Percentiles rank a stretch among this genome's conserved stretches.
These are phyloP conservation scores for Paralichthys olivaceus DNA, from an alignment of 2,113 vertebrate genomes.

Conservation along the genomic window DNA sequence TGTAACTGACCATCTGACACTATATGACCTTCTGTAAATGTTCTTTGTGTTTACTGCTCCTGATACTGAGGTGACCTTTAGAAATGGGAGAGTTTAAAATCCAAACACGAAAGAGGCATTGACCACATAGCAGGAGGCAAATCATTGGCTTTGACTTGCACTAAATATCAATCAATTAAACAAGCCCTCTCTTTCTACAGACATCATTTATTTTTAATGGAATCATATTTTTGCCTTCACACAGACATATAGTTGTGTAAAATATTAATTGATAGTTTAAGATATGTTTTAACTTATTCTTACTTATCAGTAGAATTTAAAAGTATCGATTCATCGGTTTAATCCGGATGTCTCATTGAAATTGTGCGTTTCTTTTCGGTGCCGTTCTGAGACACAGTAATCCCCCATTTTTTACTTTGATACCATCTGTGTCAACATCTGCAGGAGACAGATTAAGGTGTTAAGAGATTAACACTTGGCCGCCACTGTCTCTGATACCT, in stretches of 20 bases:
- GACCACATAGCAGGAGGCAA: constrained; percentile 15
- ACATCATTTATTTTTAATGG: not conserved
- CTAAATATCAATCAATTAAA: constrained; percentile 34
- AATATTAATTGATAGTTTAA: not conserved
- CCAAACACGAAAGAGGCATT: constrained; percentile 34
- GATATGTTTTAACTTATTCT: not conserved
- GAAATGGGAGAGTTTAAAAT: constrained; percentile 25
- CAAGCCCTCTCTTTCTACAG: no score
- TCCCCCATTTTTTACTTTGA: not conserved
- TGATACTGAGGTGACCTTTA: constrained; percentile 57
- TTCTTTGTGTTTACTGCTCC: not conserved
- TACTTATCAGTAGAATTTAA: not conserved
- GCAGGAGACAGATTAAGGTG: constrained; percentile 16
- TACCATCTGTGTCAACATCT: constrained; percentile 24
- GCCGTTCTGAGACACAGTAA: not conserved
- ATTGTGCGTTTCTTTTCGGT: not conserved
- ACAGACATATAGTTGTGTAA: not conserved
- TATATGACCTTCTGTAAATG: constrained; percentile 43
- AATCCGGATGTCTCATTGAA: not conserved
- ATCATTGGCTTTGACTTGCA: constrained; percentile 5
- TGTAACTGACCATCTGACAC: constrained; percentile 20
- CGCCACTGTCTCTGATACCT: constrained; percentile 1
- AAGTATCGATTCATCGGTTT: not conserved
- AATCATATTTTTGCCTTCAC: not conserved
- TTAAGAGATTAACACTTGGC: constrained; percentile 26